Evolutionary conservation across 2,888 invertebrate species (phyloP), one percentile per base, ranked within the genome.

Genomic region (Pyrrhosoma nymphula): DNA sequence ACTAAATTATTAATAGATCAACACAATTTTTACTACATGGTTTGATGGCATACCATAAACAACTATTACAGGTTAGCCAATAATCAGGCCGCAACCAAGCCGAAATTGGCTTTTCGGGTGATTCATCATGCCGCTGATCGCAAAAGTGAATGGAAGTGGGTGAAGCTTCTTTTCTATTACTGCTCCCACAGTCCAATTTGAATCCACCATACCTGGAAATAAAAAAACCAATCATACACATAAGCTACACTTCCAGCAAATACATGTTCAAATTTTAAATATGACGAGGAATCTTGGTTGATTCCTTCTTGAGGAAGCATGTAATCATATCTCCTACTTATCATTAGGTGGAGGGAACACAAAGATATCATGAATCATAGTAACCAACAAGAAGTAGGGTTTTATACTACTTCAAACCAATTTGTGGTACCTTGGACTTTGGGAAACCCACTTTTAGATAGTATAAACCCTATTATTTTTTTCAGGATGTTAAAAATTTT

Each of bases 41-140:
- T 26, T 95, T 47, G 47, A 30, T 95, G 23, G 30, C 75, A 30
- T 60, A 4, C 60, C 88, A 26, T n/a, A 30, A 47, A 56, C 56
- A 60, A 90, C 89, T 56, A 93, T 69, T 56, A 30, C 69, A n/a
- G 26, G 55, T 97, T 98, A 99, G 97, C 99, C 99, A 96, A 99
- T 98, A 97, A 99, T 98, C 96, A 99, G 98, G 95, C 99, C 99
- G 96, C 99, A 98, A 96, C 99, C 99, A 96, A 99, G 98, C 97
- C 98, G 98, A 97, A 99, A 99, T 96, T 99, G 98, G 97, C 98
- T 98, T 97, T 99, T 99, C 95, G 98, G 98, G 97, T 99, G 99
- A 97, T 99, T 99, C 96, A 99, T 98, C 97, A 99, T 98, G 95
- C 99, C 99, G 96, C 99, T 99, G 88, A 99, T 97, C 12, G 99